A percentile compares a stretch with the other conserved stretches of the same genome.
These are phyloP conservation scores for Epinotia demarniana DNA, from an alignment of 2,888 invertebrate genomes.

Conservation along the genomic window DNA sequence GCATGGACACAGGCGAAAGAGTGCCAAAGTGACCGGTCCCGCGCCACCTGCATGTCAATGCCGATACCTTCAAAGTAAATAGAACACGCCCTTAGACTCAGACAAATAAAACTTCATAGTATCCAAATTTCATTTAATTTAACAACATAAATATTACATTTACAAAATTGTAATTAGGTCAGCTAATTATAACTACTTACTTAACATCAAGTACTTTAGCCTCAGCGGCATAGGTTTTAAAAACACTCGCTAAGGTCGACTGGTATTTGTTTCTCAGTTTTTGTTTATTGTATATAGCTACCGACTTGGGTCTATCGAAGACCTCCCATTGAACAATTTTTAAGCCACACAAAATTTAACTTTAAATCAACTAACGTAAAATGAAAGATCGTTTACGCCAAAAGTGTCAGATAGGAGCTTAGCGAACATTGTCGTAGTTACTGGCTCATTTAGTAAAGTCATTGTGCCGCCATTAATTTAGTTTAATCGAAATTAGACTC, in stretches of 20 bases:
- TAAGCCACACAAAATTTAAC: not conserved
- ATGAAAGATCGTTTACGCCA: not conserved
- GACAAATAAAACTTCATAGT: not conserved
- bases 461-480: not conserved
- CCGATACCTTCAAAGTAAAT: no score
- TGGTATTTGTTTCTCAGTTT: slow-evolving; percentile 5
- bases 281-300: not conserved
- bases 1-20: no score
- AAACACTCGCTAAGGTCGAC: slow-evolving; percentile 31
- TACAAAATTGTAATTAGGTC: slow-evolving; percentile 40
- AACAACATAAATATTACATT: slow-evolving; percentile 46
- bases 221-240: slow-evolving; percentile 29
- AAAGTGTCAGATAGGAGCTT: not conserved
- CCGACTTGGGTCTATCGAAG: not conserved
- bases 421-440: not conserved
- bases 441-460: not conserved
- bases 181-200: slow-evolving; percentile 42
- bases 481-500: not conserved
- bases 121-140: slow-evolving; percentile 39
- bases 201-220: slow-evolving; percentile 42
- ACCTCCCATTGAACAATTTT: not conserved
- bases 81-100: no score
- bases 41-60: no score
- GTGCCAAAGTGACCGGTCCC: no score
- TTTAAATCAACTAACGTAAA: not conserved